Conservation (phyloP, 23 tunicate species). For the Trididemnum nubilum region DNA sequence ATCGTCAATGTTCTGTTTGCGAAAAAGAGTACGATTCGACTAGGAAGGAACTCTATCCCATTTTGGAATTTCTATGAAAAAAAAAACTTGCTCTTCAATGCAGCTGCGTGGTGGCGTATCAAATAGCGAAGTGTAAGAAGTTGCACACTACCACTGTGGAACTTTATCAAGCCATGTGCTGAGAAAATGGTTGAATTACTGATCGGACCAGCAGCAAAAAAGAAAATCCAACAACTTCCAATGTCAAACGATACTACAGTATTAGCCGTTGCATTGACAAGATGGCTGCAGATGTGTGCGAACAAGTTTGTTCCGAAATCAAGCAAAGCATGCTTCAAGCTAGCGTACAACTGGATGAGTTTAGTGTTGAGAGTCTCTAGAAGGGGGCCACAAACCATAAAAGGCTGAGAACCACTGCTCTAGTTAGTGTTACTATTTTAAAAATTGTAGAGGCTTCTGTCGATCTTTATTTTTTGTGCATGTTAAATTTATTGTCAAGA, state of each 20-base stretch:
- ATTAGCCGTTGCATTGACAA: conserved; percentile 38
- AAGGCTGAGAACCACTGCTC: no score
- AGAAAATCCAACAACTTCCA: conserved; percentile 36
- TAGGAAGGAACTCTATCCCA: conserved; percentile 18
- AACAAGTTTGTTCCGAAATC: conserved; percentile 33
- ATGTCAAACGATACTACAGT: conserved; percentile 22
- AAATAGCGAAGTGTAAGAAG: conserved; percentile 33
- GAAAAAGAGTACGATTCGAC: conserved; percentile 32
- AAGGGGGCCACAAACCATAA: no score
- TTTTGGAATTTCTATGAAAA: conserved; percentile 22
- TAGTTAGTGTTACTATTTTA: no score
- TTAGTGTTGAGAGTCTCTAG: no score
- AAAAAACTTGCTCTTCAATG: conserved; percentile 38
- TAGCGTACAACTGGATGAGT: conserved; percentile 35
- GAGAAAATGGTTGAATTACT: conserved; percentile 28
- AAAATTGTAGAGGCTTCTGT: no score
- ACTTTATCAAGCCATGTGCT: conserved; percentile 23
- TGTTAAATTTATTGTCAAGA: no score
- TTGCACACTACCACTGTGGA: conserved; percentile 34
- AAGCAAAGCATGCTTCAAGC: conserved; percentile 39
- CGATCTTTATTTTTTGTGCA: no score
- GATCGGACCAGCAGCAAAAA: conserved; percentile 38
- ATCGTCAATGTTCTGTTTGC: conserved; percentile 5
- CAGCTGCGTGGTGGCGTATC: conserved; percentile 43
- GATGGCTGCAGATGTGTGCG: conserved; percentile 42